phyloP scores from a whole-genome alignment of 2,797 vertebrate species.

The Discoglossus pictus region DNA sequence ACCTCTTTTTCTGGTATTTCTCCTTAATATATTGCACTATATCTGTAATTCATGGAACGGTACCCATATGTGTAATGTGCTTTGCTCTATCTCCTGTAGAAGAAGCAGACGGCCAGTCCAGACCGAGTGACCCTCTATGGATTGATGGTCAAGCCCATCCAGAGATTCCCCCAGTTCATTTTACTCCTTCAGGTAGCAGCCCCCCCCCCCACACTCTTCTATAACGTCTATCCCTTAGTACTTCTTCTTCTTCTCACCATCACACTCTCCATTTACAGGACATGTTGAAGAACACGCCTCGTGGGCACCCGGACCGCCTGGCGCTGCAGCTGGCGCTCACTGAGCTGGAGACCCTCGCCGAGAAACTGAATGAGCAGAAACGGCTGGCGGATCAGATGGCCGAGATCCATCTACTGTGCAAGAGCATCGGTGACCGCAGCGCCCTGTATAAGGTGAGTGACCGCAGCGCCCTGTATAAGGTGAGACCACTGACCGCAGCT shows the following conservation, averaged over 20 bases:
- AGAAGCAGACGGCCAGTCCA: slow-evolving; percentile 85
- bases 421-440: slow-evolving; percentile 87
- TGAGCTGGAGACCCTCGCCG: slow-evolving; percentile 91
- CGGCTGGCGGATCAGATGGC: slow-evolving; percentile 89
- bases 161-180: slow-evolving; percentile 96
- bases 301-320: slow-evolving; percentile 87
- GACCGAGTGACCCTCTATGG: slow-evolving; percentile 95
- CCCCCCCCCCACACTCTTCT: background rate
- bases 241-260: background rate
- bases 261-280: slow-evolving; percentile 68
- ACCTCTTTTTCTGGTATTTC: too few species aligned
- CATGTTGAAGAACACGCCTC: slow-evolving; percentile 94
- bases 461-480: background rate
- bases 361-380: slow-evolving; percentile 96
- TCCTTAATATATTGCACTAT: too few species aligned
- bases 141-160: slow-evolving; percentile 97
- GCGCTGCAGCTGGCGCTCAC: slow-evolving; percentile 93
- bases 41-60: too few species aligned
- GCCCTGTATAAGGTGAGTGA: slow-evolving; percentile 90
- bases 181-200: slow-evolving; percentile 87
- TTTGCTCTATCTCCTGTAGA: slow-evolving; percentile 64
- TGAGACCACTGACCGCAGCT: slow-evolving; percentile 9
- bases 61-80: background rate
- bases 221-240: slow-evolving; percentile 55
- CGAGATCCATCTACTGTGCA: slow-evolving; percentile 90